Evolutionary conservation across 2,797 vertebrate genomes (phyloP), one percentile per base, ranked within the genome.

Genomic region (Lagorchestes hirsutus): DNA sequence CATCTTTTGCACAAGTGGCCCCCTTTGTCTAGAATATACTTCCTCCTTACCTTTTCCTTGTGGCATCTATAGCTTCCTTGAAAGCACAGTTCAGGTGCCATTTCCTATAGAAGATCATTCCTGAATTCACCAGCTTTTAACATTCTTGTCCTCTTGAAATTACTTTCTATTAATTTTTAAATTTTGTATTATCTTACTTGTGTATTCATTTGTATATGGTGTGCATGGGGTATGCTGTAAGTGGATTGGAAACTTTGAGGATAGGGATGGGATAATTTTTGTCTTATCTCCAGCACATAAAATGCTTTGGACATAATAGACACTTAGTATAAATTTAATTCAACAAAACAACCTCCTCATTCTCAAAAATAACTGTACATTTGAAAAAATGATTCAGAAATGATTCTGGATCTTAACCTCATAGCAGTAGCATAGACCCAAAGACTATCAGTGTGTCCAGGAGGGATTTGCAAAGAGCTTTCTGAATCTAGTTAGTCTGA

Each of bases 401-500:
- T 56, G 62, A 92, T 95, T 13, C 91, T 95, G 8, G 31, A 92
- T 28, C 12, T 93, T n/a, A 92, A 67, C 94, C 56, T 94, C 91
- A 22, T 50, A 16, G 90, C 18, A 92, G 18, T 54, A 8, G 91
- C 13, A 93, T 94, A 94, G 29, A 3, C 28, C 96, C 54, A 96
- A 92, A 18, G 31, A 55, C 56, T 9, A 59, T 28, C 92, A 95
- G 31, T 16, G 90, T 92, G 50, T 90, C 18, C 10, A 46, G 55
- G 57, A 95, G 50, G 29, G 95, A 92, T 94, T 95, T 91, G 13
- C 91, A 95, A 94, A 90, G 82, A 28, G 93, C 34, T 55, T 27
- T 34, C 94, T 92, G 46, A 96, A 74, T 95, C 18, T 67, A 28
- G 90, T 95, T 91, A 92, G 67, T 92, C 31, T 93, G 87, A 96